These are phyloP conservation scores for Seira ritae DNA, from an alignment of 2,888 invertebrate species.

Conservation along the genomic window DNA sequence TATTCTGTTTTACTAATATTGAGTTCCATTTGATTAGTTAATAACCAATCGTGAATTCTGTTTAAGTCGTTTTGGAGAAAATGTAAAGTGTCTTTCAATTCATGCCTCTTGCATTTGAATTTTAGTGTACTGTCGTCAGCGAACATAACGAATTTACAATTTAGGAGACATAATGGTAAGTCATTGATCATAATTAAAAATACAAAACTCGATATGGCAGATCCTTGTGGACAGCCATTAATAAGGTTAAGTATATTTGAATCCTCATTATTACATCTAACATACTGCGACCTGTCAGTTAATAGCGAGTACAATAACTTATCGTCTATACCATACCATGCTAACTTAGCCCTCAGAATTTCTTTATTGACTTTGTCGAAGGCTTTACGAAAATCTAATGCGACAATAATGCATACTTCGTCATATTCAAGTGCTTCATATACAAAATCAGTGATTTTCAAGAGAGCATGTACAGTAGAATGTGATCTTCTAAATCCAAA, in stretches of 20 bases:
- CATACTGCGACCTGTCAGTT: constrained; percentile 17
- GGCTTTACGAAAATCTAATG: constrained; percentile 39
- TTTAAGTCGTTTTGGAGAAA: not conserved
- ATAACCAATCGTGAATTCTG: not conserved
- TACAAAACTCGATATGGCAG: not conserved
- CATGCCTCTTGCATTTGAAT: not conserved
- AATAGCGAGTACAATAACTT: constrained; percentile 3
- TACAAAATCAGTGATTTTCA: constrained; percentile 35
- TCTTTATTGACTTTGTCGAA: constrained; percentile 34
- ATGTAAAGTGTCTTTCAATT: not conserved
- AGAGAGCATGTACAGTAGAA: constrained; percentile 38
- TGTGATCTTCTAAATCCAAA: constrained; percentile 41
- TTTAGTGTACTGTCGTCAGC: not conserved
- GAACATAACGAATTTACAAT: not conserved
- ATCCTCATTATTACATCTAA: not conserved
- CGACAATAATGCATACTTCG: constrained; percentile 35
- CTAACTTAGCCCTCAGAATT: constrained; percentile 25
- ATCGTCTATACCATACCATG: constrained; percentile 37
- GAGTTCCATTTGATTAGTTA: not conserved
- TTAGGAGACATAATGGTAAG: not conserved
- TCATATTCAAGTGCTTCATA: not conserved
- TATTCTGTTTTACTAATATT: not conserved
- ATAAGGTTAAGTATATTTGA: constrained; percentile 1
- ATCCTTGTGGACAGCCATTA: not conserved
- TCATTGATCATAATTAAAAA: not conserved